A percentile compares a stretch with the other conserved stretches of the same genome.
These are phyloP conservation scores for Pollenia griseotomentosa DNA, from an alignment of 2,888 invertebrate species.

Conservation along the genomic window DNA sequence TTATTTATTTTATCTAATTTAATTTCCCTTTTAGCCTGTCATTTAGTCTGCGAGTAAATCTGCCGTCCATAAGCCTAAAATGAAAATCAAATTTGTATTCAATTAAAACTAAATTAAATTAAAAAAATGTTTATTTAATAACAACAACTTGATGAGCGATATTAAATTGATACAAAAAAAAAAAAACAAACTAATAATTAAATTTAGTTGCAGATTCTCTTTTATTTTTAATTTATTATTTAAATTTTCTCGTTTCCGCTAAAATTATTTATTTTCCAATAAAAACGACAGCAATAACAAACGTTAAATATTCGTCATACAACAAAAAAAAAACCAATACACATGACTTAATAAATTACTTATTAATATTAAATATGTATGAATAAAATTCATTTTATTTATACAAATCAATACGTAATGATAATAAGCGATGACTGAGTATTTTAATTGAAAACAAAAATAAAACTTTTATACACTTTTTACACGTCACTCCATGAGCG, in stretches of 20 bases:
- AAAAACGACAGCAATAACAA: constrained; percentile 2
- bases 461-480: neutral
- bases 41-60: constrained; percentile 1
- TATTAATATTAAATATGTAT: constrained; percentile 16
- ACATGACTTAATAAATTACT: constrained; percentile 28
- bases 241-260: constrained; percentile 33
- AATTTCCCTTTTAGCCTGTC: constrained; percentile 17
- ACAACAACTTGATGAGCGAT: constrained; percentile 38
- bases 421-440: constrained; percentile 45
- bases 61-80: constrained; percentile 34
- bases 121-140: constrained; percentile 38
- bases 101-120: constrained; percentile 27
- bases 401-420: constrained; percentile 39
- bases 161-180: constrained; percentile 53
- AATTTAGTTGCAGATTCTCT: constrained; percentile 19
- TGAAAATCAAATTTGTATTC: constrained; percentile 35
- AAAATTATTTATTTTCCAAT: constrained; percentile 41
- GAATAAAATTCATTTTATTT: constrained; percentile 20
- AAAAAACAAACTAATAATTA: constrained; percentile 52
- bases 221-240: constrained; percentile 2
- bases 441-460: constrained; percentile 47
- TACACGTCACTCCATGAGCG: constrained; percentile 18
- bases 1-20: neutral
- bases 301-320: constrained; percentile 7
- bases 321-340: neutral